phyloP scores from a whole-genome alignment of 2,797 vertebrate genomes.

The Apogon hyalosoma region DNA sequence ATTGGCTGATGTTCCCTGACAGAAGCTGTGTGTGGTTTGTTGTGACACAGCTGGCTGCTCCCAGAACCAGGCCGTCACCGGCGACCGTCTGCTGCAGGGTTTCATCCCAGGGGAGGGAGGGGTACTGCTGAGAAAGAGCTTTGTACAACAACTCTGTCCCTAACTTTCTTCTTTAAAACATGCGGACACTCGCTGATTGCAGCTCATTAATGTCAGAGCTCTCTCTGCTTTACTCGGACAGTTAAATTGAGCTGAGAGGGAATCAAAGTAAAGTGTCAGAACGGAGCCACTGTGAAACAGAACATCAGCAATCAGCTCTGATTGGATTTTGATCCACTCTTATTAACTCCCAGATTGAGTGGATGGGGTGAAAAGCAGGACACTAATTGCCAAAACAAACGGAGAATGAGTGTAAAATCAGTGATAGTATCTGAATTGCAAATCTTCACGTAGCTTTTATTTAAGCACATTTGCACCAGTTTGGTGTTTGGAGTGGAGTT shows the following conservation, averaged over 20 bases:
- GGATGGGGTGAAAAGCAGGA: slow-evolving; percentile 58
- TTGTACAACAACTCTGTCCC: slow-evolving; percentile 16
- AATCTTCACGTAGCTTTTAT: slow-evolving; percentile 30
- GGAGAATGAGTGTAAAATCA: slow-evolving; percentile 56
- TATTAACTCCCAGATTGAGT: slow-evolving; percentile 75
- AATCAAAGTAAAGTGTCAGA: slow-evolving; percentile 61
- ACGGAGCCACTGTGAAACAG: slow-evolving; percentile 38
- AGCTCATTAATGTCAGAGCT: slow-evolving; percentile 66
- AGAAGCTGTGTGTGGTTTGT: slow-evolving; percentile 64
- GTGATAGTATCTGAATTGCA: slow-evolving; percentile 56
- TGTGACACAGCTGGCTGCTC: slow-evolving; percentile 75
- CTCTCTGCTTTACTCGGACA: slow-evolving; percentile 40
- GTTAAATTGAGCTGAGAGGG: slow-evolving; percentile 43
- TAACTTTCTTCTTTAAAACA: slow-evolving; percentile 22
- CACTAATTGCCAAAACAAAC: slow-evolving; percentile 77
- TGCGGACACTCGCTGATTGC: slow-evolving; percentile 51
- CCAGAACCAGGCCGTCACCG: slow-evolving; percentile 49
- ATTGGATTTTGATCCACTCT: slow-evolving; percentile 77
- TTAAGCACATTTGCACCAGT: slow-evolving; percentile 12
- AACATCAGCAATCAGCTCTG: slow-evolving; percentile 72
- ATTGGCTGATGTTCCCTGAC: slow-evolving; percentile 71
- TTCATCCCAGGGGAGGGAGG: slow-evolving; percentile 7
- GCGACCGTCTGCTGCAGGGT: slow-evolving; percentile 51
- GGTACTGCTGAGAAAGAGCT: slow-evolving; percentile 50
- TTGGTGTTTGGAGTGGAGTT: too few species aligned